Evolutionary conservation across 2,888 invertebrate genomes (phyloP), one percentile per base, ranked within the genome.

Genomic region (Eupsilia transversa): DNA sequence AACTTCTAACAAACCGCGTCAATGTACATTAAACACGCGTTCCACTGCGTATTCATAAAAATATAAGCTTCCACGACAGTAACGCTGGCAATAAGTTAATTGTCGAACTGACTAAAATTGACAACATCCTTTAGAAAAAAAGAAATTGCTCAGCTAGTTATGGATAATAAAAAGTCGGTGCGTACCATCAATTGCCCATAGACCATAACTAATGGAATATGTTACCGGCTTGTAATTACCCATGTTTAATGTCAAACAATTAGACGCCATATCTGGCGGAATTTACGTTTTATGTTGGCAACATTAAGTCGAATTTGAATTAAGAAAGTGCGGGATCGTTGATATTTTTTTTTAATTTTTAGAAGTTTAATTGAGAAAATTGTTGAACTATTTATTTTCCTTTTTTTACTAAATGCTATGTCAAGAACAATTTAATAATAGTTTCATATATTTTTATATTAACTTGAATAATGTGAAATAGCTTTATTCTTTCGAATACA

Each of bases 211-310:
- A 77, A 83, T 80, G 72, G 74, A 79, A 77, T 75, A 76, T 83
- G 79, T 79, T 79, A 63, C 79, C 67, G 65, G 60, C 77, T 87
- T 88, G 76, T 85, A 83, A 85, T 86, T 85, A 83, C 60, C 67
- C 54, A 17, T 74, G 74, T 84, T 74, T 84, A 88, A 87, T 85
- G 86, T 83, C 87, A 88, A 89, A 87, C 89, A 89, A 90, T 91
- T 91, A 90, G 66, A 82, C 79, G 77, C 74, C 82, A 86, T 83
- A 80, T 78, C 76, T 80, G 74, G 72, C 38, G 67, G 84, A 80
- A 76, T 83, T 83, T 5, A 70, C 41, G 72, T 82, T 67, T 74
- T 66, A 69, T 71, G 80, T 49, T 82, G 83, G 77, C 72, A 85
- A 63, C 71, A 74, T 73, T 74, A 70, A 67, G 9, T 68, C 14